Evolutionary conservation across 2,797 vertebrate genomes (phyloP).

Genomic region (Schizothorax lantsangensis): DNA sequence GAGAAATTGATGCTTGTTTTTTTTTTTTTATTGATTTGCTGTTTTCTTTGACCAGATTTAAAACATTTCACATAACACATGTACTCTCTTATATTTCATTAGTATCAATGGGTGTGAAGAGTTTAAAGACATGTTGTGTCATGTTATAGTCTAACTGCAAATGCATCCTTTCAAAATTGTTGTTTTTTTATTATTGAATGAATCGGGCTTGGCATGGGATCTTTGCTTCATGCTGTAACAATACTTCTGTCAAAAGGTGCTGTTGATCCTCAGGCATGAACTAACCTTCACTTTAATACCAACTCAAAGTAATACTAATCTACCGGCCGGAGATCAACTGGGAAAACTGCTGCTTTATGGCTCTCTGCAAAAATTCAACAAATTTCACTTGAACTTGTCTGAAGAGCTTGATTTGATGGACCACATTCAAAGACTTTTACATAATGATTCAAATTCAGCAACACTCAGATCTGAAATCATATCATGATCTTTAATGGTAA

Average conservation of each 20-base stretch:
- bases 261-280: slow-evolving; percentile 90
- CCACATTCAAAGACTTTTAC: not conserved
- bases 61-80: not conserved
- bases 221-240: slow-evolving; percentile 63
- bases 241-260: slow-evolving; percentile 63
- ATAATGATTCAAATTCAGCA: not conserved
- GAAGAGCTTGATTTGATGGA: slow-evolving; percentile 43
- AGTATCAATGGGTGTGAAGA: not conserved
- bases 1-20: not conserved
- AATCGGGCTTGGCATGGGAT: slow-evolving; percentile 71
- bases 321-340: slow-evolving; percentile 53
- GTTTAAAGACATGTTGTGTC: not conserved
- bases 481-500: not conserved
- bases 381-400: not conserved
- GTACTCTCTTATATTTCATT: not conserved
- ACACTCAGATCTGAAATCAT: not conserved
- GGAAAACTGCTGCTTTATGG: slow-evolving; percentile 34
- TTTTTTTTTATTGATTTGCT: not conserved
- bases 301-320: slow-evolving; percentile 53
- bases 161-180: not conserved
- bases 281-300: slow-evolving; percentile 82
- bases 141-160: not conserved
- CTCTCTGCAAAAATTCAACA: slow-evolving; percentile 13
- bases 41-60: not conserved
- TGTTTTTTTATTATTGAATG: slow-evolving; percentile 31